Conservation (phyloP, 2,797 vertebrate genomes). For the Acrocephalus scirpaceus region DNA sequence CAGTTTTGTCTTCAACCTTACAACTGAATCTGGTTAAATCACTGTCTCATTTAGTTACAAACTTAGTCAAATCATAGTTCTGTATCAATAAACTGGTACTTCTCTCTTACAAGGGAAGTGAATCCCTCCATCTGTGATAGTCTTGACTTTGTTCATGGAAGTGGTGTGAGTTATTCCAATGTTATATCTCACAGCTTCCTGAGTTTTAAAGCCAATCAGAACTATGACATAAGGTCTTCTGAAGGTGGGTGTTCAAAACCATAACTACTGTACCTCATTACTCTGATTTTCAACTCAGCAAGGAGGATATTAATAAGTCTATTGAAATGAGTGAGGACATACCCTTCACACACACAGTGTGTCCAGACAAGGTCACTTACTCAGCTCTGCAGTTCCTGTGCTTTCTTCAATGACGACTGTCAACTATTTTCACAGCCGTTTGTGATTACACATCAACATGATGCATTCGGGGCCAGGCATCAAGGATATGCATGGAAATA, state of each 20-base stretch:
- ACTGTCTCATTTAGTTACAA: neutral
- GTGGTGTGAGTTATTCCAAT: neutral
- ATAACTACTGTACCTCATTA: neutral
- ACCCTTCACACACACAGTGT: neutral
- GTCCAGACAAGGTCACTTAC: neutral
- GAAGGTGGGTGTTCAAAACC: neutral
- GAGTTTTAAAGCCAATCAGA: neutral
- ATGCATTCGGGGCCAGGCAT: neutral
- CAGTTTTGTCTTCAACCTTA: neutral
- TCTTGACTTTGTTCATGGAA: neutral
- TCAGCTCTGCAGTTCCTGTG: neutral
- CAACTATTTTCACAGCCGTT: neutral
- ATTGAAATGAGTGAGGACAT: fast-evolving
- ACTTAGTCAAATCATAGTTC: neutral
- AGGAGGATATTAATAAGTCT: neutral
- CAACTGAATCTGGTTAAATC: neutral
- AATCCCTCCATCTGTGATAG: neutral
- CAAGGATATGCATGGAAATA: neutral
- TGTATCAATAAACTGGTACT: neutral
- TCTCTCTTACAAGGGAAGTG: neutral
- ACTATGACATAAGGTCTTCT: neutral
- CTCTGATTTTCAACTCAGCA: neutral
- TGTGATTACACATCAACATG: neutral
- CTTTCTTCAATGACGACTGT: neutral
- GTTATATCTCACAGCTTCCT: neutral